Evolutionary conservation across 2,888 invertebrate genomes (phyloP).

Genomic region (Choristoneura rosaceana): DNA sequence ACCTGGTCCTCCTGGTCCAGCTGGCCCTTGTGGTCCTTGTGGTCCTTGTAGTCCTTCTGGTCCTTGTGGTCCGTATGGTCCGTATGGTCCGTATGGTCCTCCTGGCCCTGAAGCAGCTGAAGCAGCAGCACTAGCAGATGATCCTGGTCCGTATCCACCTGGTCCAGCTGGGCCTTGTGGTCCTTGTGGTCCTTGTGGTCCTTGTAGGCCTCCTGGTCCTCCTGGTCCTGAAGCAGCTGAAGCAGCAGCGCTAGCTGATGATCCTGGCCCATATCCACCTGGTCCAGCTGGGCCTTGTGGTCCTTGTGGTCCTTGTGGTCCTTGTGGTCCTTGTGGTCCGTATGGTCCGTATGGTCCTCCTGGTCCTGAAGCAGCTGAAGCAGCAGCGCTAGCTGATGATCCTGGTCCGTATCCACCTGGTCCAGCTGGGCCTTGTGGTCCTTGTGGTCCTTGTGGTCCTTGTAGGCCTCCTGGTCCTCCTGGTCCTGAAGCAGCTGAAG

Average conservation of each 20-base stretch:
- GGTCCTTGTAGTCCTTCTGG: background rate
- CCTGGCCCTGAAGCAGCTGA: conserved; percentile 42
- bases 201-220: background rate
- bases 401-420: conserved; percentile 9
- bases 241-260: conserved; percentile 3
- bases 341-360: conserved; percentile 17
- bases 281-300: conserved; percentile 17
- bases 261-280: conserved; percentile 12
- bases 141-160: conserved; percentile 31
- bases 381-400: conserved; percentile 20
- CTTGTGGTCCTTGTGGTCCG: background rate
- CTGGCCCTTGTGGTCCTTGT: conserved; percentile 6
- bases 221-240: background rate
- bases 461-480: background rate
- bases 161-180: conserved; percentile 32
- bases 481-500: conserved; percentile 6
- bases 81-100: conserved; percentile 13
- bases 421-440: conserved; percentile 12
- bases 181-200: conserved; percentile 9
- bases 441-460: background rate
- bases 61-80: conserved; percentile 13
- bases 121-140: conserved; percentile 20
- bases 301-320: conserved; percentile 20
- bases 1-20: background rate
- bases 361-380: background rate